Base-by-base conservation (phyloP, 2,113 vertebrate genomes). In the Triplophysa siluroides region DNA sequence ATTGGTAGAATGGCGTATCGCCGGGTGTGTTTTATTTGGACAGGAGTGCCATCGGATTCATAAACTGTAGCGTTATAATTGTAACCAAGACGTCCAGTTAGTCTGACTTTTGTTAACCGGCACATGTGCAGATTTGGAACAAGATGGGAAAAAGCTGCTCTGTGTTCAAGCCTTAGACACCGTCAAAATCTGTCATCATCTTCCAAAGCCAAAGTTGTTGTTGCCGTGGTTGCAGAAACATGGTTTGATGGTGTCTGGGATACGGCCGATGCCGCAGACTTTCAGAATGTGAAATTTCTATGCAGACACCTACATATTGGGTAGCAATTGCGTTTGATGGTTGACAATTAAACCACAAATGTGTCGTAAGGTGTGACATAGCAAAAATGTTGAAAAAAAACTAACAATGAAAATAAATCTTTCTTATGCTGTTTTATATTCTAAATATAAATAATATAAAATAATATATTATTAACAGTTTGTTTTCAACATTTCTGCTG, bases 61-160 rank as follows among this genome's bases (percentile, higher is more conserved):
- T 79, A 72, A 79, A 79, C 67, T 54, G 78, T 38, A 72, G 58
- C 78, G 4, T 72, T 79, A 38, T 43, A 43, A 79, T 64, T 72
- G 58, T 33, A 63, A 26, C 23, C 41, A 61, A 71, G 56, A 18
- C 50, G 43, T 76, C 74, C 62, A 58, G 54, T 21, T 65, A 76
- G 26, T 54, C 74, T 76, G 74, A 54, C 74, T 52, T 65, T 50
- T 52, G 60, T 65, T 65, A 65, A 54, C 61, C 43, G 65, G 24
- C 45, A 54, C 60, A 76, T 76, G 45, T 76, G 60, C 4, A 52
- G 62, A 52, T 18, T 43, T 52, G 47, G 24, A 38, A 76, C 2
- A 21, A 76, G 29, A 76, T 50, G 26, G 63, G 24, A 76, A 65
- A 64, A n/a, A 6, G 62, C 74, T 52, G 74, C 38, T 63, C 4